Evolutionary conservation across 2,797 vertebrate genomes (phyloP).

Genomic region (Microctenopoma lineatum): DNA sequence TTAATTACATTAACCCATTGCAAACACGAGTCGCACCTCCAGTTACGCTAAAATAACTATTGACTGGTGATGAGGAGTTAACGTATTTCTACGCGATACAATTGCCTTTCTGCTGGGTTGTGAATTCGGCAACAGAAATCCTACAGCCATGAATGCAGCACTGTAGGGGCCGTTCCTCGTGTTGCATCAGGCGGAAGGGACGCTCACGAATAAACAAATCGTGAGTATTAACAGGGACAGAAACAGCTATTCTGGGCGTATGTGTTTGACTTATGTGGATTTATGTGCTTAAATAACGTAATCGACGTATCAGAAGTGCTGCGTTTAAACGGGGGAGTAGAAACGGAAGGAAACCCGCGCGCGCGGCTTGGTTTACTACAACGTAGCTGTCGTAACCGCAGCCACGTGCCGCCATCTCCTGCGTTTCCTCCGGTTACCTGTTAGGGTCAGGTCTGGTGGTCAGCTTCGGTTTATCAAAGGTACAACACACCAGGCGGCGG

Average conservation of each 20-base stretch:
- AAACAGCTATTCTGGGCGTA: fast-evolving
- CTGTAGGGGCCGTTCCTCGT: too few species aligned
- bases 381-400: background rate
- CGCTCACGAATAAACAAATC: background rate
- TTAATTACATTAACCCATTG: too few species aligned
- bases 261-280: fast-evolving
- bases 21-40: too few species aligned
- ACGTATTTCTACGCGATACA: too few species aligned
- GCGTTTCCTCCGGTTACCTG: background rate
- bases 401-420: constrained; percentile 34
- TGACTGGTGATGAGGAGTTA: too few species aligned
- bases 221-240: background rate
- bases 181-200: too few species aligned
- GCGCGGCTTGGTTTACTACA: background rate
- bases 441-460: background rate
- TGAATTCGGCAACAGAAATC: too few species aligned
- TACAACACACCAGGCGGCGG: background rate
- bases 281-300: background rate
- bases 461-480: background rate
- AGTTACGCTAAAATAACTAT: too few species aligned
- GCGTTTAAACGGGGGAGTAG: fast-evolving
- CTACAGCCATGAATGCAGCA: too few species aligned
- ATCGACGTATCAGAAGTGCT: fast-evolving
- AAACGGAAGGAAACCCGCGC: background rate
- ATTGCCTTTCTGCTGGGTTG: too few species aligned